Conservation (phyloP, 2,888 invertebrate genomes). For the Harpalus rubripes region DNA sequence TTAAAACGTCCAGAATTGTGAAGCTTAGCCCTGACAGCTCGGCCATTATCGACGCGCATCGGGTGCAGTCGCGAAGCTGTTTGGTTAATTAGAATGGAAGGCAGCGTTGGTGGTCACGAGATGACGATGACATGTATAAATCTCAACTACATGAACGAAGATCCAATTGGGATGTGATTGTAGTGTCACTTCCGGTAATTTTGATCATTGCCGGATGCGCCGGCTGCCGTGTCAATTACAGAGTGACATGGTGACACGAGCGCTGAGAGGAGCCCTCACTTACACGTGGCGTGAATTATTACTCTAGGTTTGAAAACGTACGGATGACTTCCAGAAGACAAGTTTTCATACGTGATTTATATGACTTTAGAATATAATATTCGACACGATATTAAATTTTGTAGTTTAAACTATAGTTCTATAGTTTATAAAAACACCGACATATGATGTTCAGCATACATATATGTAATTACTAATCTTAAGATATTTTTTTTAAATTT, state of each 20-base stretch:
- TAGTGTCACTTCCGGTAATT: conserved; percentile 62
- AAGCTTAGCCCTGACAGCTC: conserved; percentile 54
- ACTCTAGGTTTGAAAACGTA: not conserved
- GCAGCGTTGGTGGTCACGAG: conserved; percentile 35
- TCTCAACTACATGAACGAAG: conserved; percentile 47
- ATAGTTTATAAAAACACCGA: too few relatives aligned
- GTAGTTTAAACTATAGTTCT: too few relatives aligned
- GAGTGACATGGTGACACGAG: conserved; percentile 42
- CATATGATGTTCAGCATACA: too few relatives aligned
- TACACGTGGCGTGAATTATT: conserved; percentile 33
- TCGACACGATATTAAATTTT: too few relatives aligned
- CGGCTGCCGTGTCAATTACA: conserved; percentile 58
- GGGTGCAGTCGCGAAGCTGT: conserved; percentile 17
- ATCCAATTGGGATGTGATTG: conserved; percentile 63
- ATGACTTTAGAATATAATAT: too few relatives aligned
- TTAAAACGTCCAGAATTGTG: conserved; percentile 52
- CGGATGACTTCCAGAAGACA: not conserved
- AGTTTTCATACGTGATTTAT: too few relatives aligned
- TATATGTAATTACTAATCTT: too few relatives aligned
- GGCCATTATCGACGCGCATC: conserved; percentile 26
- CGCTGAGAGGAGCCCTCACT: conserved; percentile 26
- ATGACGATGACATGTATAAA: conserved; percentile 40
- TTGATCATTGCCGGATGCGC: conserved; percentile 50
- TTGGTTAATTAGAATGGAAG: conserved; percentile 50
- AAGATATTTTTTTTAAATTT: too few relatives aligned